Evolutionary conservation across 35 echinoderm and acorn worm genomes (phyloP).

Genomic region (Ophiothrix spiculata): DNA sequence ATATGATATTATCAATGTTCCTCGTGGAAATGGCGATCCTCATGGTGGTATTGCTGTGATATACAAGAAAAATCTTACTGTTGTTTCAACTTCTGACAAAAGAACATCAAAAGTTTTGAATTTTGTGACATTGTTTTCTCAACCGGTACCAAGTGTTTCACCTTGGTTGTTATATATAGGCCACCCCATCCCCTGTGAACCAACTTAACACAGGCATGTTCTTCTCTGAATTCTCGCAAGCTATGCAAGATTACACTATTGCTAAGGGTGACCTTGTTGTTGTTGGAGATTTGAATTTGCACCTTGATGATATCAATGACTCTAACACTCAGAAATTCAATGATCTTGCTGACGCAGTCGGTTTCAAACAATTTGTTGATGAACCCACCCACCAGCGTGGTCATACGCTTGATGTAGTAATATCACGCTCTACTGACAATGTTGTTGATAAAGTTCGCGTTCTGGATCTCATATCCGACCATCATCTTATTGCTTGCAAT

Average conservation of each 20-base stretch:
- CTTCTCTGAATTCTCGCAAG: conserved; percentile 24
- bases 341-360: not conserved
- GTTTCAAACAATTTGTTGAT: not conserved
- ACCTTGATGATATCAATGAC: conserved; percentile 30
- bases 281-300: conserved; percentile 41
- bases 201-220: conserved; percentile 26
- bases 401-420: not conserved
- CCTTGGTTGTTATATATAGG: conserved; percentile 30
- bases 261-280: conserved; percentile 39
- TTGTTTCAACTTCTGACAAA: conserved; percentile 5
- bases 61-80: not conserved
- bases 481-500: no score
- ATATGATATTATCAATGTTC: conserved; percentile 18
- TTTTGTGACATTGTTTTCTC: conserved; percentile 40
- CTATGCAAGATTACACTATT: conserved; percentile 27
- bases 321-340: conserved; percentile 18
- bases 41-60: conserved; percentile 6
- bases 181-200: conserved; percentile 32
- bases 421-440: not conserved
- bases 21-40: not conserved
- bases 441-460: not conserved
- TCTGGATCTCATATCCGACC: conserved; percentile 22
- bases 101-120: conserved; percentile 26
- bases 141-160: conserved; percentile 30
- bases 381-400: not conserved